Percentiles rank a stretch among this genome's conserved stretches.
Conservation (phyloP, 2,888 invertebrate species). For the Amphiduros pacificus region DNA sequence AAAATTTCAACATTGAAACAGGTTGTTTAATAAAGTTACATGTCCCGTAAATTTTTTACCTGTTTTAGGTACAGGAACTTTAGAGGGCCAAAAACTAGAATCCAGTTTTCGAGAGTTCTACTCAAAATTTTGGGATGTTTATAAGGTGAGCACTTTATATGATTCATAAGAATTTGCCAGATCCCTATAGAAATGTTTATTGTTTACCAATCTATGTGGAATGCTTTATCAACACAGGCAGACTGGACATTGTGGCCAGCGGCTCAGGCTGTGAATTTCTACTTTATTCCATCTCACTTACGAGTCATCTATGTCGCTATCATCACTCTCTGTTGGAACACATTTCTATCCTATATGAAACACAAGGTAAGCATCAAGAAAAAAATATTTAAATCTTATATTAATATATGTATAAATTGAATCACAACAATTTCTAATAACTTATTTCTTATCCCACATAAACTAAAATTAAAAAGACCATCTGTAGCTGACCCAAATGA, state of each 20-base stretch:
- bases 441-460: too few relatives aligned
- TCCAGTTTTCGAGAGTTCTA: constrained; percentile 68
- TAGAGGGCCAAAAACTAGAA: constrained; percentile 70
- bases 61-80: constrained; percentile 68
- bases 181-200: neutral
- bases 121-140: constrained; percentile 74
- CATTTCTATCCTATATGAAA: constrained; percentile 83
- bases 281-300: constrained; percentile 77
- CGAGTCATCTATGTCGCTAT: constrained; percentile 85
- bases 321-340: constrained; percentile 83
- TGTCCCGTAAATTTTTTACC: too few relatives aligned
- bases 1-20: too few relatives aligned
- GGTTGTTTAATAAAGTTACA: neutral
- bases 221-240: too few relatives aligned
- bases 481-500: too few relatives aligned
- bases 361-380: too few relatives aligned
- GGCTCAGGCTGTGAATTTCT: constrained; percentile 86
- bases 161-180: neutral
- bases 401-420: too few relatives aligned
- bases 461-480: too few relatives aligned
- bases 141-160: constrained; percentile 66
- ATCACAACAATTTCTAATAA: too few relatives aligned
- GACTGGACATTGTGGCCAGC: constrained; percentile 92
- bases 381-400: too few relatives aligned
- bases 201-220: neutral